Evolutionary conservation across 2,113 vertebrate genomes (phyloP).

Genomic region (Canis aureus): DNA sequence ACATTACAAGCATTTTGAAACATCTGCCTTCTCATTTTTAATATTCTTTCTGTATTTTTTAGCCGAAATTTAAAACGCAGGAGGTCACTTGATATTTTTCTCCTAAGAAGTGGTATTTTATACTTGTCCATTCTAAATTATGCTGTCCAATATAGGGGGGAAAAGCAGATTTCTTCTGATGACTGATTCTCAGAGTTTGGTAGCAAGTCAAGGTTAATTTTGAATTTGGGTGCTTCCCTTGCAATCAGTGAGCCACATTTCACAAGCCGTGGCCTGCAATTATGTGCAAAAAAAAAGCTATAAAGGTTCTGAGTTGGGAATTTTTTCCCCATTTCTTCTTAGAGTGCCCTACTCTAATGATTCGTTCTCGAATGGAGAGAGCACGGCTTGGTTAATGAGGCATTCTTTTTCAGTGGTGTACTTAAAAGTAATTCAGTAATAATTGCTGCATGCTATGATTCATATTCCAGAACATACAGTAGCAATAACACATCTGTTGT

Average conservation of each 20-base stretch:
- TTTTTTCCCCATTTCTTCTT: neutral
- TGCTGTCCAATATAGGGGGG: neutral
- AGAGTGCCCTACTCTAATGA: neutral
- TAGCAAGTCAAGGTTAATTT: conserved; percentile 28
- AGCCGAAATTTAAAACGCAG: neutral
- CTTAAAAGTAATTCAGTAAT: conserved; percentile 69
- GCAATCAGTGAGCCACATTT: neutral
- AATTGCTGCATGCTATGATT: conserved; percentile 54
- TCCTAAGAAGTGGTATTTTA: neutral
- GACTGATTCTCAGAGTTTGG: neutral
- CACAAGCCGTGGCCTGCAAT: neutral
- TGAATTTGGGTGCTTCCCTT: neutral
- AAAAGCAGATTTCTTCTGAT: neutral
- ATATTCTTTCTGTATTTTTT: neutral
- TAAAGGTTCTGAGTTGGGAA: conserved; percentile 17
- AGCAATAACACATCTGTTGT: conserved; percentile 50
- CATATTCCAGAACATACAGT: conserved; percentile 23
- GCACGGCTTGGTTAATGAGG: conserved; percentile 59
- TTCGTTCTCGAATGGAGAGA: conserved; percentile 43
- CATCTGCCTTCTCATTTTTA: neutral
- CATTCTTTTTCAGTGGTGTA: conserved; percentile 59
- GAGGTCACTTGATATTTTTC: neutral
- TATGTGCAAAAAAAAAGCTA: neutral
- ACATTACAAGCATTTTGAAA: neutral
- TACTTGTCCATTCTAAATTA: neutral